A percentile compares a stretch with the other conserved stretches of the same genome.
Conservation (phyloP, 1,140 invertebrate species). For the Aphis craccivora region DNA sequence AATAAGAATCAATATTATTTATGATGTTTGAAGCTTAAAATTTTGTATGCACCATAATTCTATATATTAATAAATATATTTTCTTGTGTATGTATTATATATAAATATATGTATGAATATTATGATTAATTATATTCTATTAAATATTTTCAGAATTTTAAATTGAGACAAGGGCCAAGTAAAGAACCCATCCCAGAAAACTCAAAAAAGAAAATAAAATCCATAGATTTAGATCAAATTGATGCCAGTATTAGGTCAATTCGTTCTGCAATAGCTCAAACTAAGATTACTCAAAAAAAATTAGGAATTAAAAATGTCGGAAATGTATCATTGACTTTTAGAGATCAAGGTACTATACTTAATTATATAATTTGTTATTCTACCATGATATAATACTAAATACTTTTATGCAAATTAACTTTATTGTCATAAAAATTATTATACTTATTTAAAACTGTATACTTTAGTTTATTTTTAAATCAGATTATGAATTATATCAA, state of each 20-base stretch:
- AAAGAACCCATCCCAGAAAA: not conserved
- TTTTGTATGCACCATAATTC: not conserved
- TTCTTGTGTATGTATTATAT: not conserved
- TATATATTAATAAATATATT: not conserved
- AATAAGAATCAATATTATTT: not conserved
- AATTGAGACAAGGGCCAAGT: not conserved
- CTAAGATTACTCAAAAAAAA: constrained; percentile 43
- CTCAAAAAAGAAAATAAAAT: not conserved
- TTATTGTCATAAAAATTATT: not conserved
- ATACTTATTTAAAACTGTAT: not conserved
- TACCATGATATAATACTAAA: not conserved
- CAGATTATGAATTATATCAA: no score
- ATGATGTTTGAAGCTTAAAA: not conserved
- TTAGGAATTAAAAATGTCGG: not conserved
- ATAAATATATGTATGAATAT: not conserved
- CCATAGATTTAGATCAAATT: constrained; percentile 44
- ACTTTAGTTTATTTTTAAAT: not conserved
- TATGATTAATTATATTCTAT: not conserved
- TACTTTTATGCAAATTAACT: not conserved
- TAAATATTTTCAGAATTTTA: constrained; percentile 28
- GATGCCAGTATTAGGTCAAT: constrained; percentile 48
- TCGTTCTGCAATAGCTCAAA: constrained; percentile 42
- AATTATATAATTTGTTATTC: not conserved
- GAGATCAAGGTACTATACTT: constrained; percentile 39
- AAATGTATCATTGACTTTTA: not conserved